These are phyloP conservation scores for Drosophila planitibia DNA, from an alignment of 2,888 invertebrate species.

Conservation along the genomic window DNA sequence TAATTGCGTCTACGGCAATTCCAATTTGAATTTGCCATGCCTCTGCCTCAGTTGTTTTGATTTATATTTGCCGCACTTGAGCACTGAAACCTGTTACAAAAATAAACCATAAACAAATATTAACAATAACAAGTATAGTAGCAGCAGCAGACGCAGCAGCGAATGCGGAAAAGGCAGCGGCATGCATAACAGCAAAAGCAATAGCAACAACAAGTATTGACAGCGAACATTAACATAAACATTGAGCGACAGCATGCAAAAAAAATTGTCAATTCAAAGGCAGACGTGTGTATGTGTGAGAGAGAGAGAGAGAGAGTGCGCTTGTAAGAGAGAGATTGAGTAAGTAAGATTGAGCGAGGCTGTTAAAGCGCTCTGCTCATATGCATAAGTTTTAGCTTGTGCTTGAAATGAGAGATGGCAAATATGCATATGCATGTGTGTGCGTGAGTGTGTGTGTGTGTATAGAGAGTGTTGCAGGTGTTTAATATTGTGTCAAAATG, in stretches of 20 bases:
- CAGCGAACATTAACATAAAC: conserved; percentile 46
- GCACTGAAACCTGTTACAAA: conserved; percentile 65
- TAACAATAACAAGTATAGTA: conserved; percentile 24
- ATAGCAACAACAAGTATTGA: conserved; percentile 53
- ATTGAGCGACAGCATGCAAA: conserved; percentile 7
- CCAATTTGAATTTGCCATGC: conserved; percentile 36
- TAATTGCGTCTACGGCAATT: conserved; percentile 15
- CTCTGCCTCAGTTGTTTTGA: conserved; percentile 35
- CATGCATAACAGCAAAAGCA: conserved; percentile 13
- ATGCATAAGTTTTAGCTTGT: neutral
- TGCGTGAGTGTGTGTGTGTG: too few species aligned
- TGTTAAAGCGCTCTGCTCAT: conserved; percentile 5
- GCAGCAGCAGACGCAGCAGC: conserved; percentile 21
- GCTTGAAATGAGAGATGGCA: conserved; percentile 3
- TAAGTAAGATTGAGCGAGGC: neutral
- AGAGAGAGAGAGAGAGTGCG: neutral
- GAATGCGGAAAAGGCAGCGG: conserved; percentile 49
- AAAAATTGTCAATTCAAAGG: conserved; percentile 7
- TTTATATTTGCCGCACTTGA: conserved; percentile 26
- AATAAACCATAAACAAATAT: conserved; percentile 56
- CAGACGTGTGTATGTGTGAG: neutral
- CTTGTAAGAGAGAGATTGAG: neutral
- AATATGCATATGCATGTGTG: neutral
- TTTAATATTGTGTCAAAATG: conserved; percentile 1
- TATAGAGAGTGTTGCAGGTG: neutral